A percentile compares a stretch with the other conserved stretches of the same genome.
These are phyloP conservation scores for Telenomus remus DNA, from an alignment of 1,140 invertebrate genomes.

Conservation along the genomic window DNA sequence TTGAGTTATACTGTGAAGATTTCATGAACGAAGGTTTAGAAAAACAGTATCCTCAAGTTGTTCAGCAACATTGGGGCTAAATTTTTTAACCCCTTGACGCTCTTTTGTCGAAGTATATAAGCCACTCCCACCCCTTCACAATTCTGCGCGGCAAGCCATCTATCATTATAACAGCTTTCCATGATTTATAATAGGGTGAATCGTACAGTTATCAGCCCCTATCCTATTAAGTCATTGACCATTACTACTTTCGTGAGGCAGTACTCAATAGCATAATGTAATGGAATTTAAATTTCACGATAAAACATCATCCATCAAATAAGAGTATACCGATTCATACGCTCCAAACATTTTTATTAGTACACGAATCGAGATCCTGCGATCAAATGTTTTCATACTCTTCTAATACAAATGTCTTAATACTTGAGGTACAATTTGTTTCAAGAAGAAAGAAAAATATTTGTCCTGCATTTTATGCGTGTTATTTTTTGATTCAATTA, in stretches of 20 bases:
- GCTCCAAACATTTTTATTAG: no score
- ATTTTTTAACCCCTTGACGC: slow-evolving; percentile 57
- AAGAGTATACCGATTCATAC: neutral
- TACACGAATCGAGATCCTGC: no score
- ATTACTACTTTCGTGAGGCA: slow-evolving; percentile 60
- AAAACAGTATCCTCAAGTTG: slow-evolving; percentile 51
- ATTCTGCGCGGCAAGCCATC: slow-evolving; percentile 49
- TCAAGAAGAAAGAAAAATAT: no score
- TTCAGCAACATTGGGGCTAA: slow-evolving; percentile 45
- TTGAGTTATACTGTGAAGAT: slow-evolving; percentile 33
- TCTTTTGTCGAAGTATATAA: slow-evolving; percentile 51
- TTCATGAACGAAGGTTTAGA: slow-evolving; percentile 39
- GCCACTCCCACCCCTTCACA: slow-evolving; percentile 52
- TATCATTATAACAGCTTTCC: slow-evolving; percentile 60
- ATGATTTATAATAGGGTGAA: slow-evolving; percentile 60
- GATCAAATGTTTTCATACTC: no score
- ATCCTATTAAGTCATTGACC: slow-evolving; percentile 60
- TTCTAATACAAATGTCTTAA: no score
- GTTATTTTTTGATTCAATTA: no score
- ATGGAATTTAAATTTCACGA: slow-evolving; percentile 56
- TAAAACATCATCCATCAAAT: slow-evolving; percentile 44
- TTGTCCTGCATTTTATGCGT: no score
- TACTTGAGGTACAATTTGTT: no score
- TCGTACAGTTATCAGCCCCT: slow-evolving; percentile 55
- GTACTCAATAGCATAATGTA: slow-evolving; percentile 50